These are phyloP conservation scores for Neogobius melanostomus DNA, from an alignment of 2,113 vertebrate genomes.

Conservation along the genomic window DNA sequence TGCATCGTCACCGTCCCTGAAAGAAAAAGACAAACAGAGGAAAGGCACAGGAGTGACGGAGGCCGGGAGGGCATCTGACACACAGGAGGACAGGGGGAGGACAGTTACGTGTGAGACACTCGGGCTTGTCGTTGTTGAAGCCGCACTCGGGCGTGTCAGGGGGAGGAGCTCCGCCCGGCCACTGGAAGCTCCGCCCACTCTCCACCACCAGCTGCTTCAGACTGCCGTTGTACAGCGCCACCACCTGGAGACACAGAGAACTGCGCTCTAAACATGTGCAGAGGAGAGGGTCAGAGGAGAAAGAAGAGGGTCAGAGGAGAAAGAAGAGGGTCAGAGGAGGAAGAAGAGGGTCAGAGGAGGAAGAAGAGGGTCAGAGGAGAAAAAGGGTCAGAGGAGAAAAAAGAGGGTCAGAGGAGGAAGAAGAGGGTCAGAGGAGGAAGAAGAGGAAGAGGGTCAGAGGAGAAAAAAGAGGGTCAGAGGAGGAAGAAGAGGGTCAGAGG, in stretches of 20 bases:
- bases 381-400: too few relatives aligned
- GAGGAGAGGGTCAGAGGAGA: background rate
- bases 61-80: background rate
- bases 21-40: background rate
- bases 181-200: slow-evolving; percentile 77
- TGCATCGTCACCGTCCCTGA: slow-evolving; percentile 83
- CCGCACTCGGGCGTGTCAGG: slow-evolving; percentile 84
- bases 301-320: background rate
- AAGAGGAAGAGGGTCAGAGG: too few relatives aligned
- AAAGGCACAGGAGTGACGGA: background rate
- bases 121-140: slow-evolving; percentile 81
- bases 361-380: too few relatives aligned
- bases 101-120: slow-evolving; percentile 79
- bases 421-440: too few relatives aligned
- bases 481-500: too few relatives aligned
- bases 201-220: slow-evolving; percentile 76
- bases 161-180: slow-evolving; percentile 81
- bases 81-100: background rate
- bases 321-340: too few relatives aligned
- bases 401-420: too few relatives aligned
- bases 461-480: too few relatives aligned
- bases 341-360: too few relatives aligned
- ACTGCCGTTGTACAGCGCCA: slow-evolving; percentile 85
- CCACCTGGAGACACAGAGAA: slow-evolving; percentile 73
- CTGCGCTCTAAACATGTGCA: background rate